Evolutionary conservation across 2,113 vertebrate genomes (phyloP).

Genomic region (Hipposideros armiger): DNA sequence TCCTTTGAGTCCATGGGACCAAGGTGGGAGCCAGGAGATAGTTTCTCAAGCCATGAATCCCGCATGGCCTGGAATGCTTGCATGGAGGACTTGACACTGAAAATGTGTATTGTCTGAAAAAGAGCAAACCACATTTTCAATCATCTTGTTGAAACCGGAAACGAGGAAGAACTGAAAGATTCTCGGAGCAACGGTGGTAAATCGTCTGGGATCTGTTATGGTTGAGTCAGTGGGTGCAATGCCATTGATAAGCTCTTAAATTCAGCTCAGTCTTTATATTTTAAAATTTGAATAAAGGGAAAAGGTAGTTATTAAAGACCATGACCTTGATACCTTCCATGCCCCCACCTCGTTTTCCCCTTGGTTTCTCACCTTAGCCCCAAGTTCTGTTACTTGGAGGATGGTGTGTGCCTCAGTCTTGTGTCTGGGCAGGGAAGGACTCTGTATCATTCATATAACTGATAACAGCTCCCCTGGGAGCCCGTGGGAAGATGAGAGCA

Average conservation of each 20-base stretch:
- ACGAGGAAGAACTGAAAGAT: background rate
- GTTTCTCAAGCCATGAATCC: background rate
- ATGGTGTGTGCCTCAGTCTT: background rate
- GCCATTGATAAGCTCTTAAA: background rate
- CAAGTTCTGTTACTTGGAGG: background rate
- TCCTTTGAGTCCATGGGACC: background rate
- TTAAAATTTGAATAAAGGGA: background rate
- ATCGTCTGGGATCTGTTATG: rapidly evolving
- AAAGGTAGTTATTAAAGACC: background rate
- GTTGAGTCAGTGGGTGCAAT: rapidly evolving
- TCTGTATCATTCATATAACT: rapidly evolving
- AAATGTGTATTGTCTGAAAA: background rate
- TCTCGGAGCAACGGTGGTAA: background rate
- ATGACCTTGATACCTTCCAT: background rate
- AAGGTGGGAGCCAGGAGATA: background rate
- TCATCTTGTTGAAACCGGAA: background rate
- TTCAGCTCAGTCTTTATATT: background rate
- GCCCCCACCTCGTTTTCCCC: too few species aligned
- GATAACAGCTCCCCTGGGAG: too few species aligned
- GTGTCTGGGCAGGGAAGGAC: background rate
- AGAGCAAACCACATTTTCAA: background rate
- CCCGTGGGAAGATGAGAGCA: background rate
- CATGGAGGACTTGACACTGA: background rate
- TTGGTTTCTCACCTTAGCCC: background rate
- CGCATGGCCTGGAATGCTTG: background rate